Percentiles rank a stretch among this genome's conserved stretches.
Evolutionary conservation across 2,888 invertebrate genomes (phyloP).

Genomic region (Philaethria dido): DNA sequence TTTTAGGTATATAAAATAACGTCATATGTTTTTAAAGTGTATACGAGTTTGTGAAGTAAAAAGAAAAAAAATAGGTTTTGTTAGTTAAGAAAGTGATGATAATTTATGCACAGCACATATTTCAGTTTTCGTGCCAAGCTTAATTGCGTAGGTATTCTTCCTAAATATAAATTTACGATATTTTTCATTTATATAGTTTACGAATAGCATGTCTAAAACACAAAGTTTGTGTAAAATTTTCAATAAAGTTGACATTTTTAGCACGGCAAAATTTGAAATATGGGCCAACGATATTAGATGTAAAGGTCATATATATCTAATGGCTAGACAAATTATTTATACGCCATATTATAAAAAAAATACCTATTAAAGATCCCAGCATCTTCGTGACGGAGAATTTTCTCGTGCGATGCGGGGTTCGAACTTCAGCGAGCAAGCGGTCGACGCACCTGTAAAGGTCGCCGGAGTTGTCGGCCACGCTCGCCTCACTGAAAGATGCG

Average conservation of each 20-base stretch:
- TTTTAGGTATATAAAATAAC: neutral
- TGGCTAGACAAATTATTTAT: neutral
- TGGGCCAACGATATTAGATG: too few species aligned
- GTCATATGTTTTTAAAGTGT: neutral
- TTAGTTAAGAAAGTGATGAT: neutral
- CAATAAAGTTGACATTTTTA: too few species aligned
- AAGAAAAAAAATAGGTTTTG: neutral
- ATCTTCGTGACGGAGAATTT: constrained; percentile 92
- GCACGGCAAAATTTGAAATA: too few species aligned
- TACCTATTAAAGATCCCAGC: constrained; percentile 89
- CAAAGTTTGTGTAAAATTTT: too few species aligned
- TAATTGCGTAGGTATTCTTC: constrained; percentile 5
- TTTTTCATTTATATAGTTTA: neutral
- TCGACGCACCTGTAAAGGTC: constrained; percentile 90
- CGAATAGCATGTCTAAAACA: neutral
- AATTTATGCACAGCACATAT: neutral
- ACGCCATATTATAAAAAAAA: neutral
- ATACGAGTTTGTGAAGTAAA: neutral
- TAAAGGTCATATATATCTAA: neutral
- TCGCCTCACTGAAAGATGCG: constrained; percentile 91
- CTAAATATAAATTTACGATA: neutral
- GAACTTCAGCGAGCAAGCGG: constrained; percentile 86
- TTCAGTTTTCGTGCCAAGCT: constrained; percentile 7
- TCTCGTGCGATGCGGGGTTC: constrained; percentile 85
- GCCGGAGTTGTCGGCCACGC: constrained; percentile 90